These are phyloP conservation scores for Harpagifer antarcticus DNA, from an alignment of 2,797 vertebrate genomes.

Conservation along the genomic window DNA sequence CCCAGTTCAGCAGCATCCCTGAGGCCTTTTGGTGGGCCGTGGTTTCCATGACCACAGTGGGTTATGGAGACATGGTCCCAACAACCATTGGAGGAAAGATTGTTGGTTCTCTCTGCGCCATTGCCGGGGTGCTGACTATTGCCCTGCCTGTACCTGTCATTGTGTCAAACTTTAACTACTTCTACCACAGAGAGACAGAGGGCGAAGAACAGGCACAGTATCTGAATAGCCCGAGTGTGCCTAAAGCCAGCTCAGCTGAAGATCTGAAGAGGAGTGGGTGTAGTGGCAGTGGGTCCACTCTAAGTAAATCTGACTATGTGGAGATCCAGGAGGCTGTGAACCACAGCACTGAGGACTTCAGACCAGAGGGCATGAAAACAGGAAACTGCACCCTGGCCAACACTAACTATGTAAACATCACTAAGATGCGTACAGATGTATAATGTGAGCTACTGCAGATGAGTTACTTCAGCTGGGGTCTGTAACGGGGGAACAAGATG, in stretches of 20 bases:
- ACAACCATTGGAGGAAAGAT: conserved; percentile 99
- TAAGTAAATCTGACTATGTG: conserved; percentile 98
- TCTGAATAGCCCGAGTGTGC: conserved; percentile 94
- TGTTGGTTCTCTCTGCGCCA: conserved; percentile 96
- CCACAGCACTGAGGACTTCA: conserved; percentile 95
- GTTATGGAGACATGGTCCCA: conserved; percentile 98
- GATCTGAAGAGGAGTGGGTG: conserved; percentile 93
- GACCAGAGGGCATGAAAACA: conserved; percentile 95
- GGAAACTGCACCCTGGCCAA: conserved; percentile 97
- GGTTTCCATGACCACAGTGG: conserved; percentile 99
- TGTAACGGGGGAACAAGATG: conserved; percentile 19
- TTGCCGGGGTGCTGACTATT: conserved; percentile 97
- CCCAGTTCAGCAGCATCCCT: conserved; percentile 96
- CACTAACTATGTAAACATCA: conserved; percentile 99
- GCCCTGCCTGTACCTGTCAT: conserved; percentile 97
- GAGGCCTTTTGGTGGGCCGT: conserved; percentile 99
- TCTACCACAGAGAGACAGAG: conserved; percentile 98
- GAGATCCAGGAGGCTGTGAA: conserved; percentile 97
- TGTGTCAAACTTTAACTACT: conserved; percentile 99
- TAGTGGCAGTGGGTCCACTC: conserved; percentile 94
- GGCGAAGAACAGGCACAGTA: conserved; percentile 99
- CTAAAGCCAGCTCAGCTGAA: conserved; percentile 90
- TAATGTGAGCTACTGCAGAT: conserved; percentile 63
- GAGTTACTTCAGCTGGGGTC: conserved; percentile 29
- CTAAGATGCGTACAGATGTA: conserved; percentile 98